Evolutionary conservation across 2,888 invertebrate genomes (phyloP).

Genomic region (Osmoderma eremita): DNA sequence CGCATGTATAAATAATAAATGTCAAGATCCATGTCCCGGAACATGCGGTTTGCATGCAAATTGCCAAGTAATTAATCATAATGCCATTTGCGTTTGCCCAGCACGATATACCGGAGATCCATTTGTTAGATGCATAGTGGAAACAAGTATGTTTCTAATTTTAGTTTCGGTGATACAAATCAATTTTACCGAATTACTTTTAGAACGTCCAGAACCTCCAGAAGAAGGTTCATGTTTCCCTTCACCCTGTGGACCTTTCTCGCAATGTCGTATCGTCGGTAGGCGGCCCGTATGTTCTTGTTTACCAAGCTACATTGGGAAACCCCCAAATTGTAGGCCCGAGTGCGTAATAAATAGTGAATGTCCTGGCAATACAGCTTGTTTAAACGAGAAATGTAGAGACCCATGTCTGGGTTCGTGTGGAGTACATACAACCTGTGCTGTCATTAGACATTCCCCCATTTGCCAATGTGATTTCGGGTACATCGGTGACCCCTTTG

Average conservation of each 20-base stretch:
- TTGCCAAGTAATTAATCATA: constrained; percentile 86
- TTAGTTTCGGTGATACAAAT: too few species aligned
- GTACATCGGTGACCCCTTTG: constrained; percentile 87
- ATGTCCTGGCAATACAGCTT: constrained; percentile 85
- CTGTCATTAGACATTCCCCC: constrained; percentile 85
- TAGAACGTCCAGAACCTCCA: constrained; percentile 63
- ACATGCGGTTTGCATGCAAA: constrained; percentile 85
- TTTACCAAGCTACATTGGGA: constrained; percentile 79
- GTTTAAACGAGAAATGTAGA: constrained; percentile 81
- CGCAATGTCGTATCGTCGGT: constrained; percentile 81
- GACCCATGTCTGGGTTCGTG: constrained; percentile 89
- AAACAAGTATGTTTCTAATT: constrained; percentile 71
- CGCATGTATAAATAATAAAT: constrained; percentile 83
- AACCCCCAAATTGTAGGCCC: constrained; percentile 86
- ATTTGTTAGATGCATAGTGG: constrained; percentile 75
- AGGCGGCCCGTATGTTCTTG: constrained; percentile 85
- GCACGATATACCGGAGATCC: constrained; percentile 83
- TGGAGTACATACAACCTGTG: constrained; percentile 80
- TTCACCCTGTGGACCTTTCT: constrained; percentile 86
- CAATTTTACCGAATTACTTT: constrained; percentile 53
- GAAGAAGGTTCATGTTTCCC: constrained; percentile 79
- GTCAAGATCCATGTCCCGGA: constrained; percentile 83
- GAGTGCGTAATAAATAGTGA: constrained; percentile 87
- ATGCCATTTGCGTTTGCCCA: constrained; percentile 85
- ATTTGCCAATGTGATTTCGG: constrained; percentile 83